Conservation (phyloP, 2,797 vertebrate species). For the Odontamblyopus lacepedii region DNA sequence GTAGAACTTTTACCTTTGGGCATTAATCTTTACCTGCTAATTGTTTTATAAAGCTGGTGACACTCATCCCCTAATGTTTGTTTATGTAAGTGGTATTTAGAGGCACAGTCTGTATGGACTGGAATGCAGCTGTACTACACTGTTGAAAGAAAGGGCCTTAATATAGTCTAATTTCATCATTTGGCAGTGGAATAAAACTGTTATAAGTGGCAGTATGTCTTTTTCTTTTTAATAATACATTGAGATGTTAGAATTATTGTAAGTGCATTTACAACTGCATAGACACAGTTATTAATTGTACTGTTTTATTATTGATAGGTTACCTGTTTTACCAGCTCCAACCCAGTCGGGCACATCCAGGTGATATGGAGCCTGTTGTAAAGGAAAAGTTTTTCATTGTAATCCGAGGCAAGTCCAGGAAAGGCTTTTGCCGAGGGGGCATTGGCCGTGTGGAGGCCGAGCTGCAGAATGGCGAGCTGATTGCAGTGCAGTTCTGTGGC, state of each 20-base stretch:
- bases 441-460: slow-evolving; percentile 68
- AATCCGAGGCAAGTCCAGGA: slow-evolving; percentile 66
- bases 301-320: slow-evolving; percentile 20
- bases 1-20: neutral
- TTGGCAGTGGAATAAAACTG: neutral
- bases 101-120: neutral
- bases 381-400: slow-evolving; percentile 76
- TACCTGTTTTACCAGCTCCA: neutral
- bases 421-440: slow-evolving; percentile 69
- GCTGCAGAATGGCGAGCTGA: slow-evolving; percentile 58
- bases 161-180: neutral
- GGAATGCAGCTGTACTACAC: neutral
- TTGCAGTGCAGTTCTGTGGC: slow-evolving; percentile 57
- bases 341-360: neutral
- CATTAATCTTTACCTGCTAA: too few species aligned
- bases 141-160: slow-evolving; percentile 2
- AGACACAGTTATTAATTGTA: neutral
- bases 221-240: neutral
- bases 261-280: neutral
- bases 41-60: neutral
- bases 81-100: neutral
- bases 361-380: slow-evolving; percentile 59
- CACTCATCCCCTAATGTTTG: neutral
- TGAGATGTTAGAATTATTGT: too few species aligned
- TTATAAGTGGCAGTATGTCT: neutral